Evolutionary conservation across 1,140 invertebrate species (phyloP).

Genomic region (Uloborus diversus): DNA sequence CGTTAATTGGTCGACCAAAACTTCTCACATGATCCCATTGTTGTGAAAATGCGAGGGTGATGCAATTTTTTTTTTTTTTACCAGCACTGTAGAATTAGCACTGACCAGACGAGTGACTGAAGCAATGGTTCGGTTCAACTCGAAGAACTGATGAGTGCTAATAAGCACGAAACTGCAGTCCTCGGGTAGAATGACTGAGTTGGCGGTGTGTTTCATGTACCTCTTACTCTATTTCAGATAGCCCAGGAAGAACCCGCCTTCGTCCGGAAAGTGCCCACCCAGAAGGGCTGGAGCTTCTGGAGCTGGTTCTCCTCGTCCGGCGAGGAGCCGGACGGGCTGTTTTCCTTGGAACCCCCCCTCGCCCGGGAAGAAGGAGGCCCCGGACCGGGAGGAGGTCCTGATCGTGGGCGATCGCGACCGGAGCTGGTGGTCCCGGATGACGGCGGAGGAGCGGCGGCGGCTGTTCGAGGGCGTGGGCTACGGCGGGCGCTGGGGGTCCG

Average conservation of each 20-base stretch:
- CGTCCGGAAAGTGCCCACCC: conserved; percentile 29
- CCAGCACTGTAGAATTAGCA: too few relatives aligned
- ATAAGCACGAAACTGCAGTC: too few relatives aligned
- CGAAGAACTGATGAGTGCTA: too few relatives aligned
- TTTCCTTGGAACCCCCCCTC: neutral
- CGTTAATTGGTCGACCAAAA: too few relatives aligned
- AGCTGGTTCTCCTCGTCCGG: conserved; percentile 44
- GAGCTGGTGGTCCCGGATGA: conserved; percentile 50
- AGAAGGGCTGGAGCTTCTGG: conserved; percentile 35
- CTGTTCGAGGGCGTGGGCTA: conserved; percentile 50
- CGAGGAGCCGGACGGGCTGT: neutral
- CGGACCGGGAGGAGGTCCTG: conserved; percentile 64
- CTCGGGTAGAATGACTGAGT: too few relatives aligned
- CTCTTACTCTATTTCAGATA: too few relatives aligned
- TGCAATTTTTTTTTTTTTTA: too few relatives aligned
- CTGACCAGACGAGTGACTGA: too few relatives aligned
- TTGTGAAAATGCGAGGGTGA: too few relatives aligned
- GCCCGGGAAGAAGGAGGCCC: neutral
- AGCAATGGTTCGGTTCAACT: too few relatives aligned
- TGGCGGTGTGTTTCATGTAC: too few relatives aligned
- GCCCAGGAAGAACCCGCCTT: conserved; percentile 70
- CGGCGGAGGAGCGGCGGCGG: conserved; percentile 30
- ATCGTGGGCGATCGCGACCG: conserved; percentile 19
- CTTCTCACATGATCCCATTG: too few relatives aligned
- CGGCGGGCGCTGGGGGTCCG: conserved; percentile 63